Base-by-base conservation (phyloP, 2,888 invertebrate genomes). In the Mactromeris polynyma region DNA sequence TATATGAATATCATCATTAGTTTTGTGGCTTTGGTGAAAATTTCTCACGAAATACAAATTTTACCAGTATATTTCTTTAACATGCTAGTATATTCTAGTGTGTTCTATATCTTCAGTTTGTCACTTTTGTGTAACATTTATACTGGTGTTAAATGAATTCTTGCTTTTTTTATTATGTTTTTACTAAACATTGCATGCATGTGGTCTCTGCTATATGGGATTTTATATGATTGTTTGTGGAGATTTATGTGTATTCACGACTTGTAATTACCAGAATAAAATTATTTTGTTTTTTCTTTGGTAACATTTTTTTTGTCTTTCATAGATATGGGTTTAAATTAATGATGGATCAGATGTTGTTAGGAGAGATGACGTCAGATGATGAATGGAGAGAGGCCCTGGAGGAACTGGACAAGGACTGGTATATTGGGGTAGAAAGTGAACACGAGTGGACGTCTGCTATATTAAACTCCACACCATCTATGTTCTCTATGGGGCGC, bases 271-370 rank as follows among this genome's bases (percentile, higher is more conserved):
- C 51, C 3, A 6, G 51, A 14, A 51, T 14, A 51, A 51, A 51
- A 51, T 51, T 51, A 17, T 26, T 58, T 58, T 58, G 58, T 7
- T 9, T n/a, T 58, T 3, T 58, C n/a, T 58, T 26, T n/a, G 7
- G 21, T 19, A 58, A n/a, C 9, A 1, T 58, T 11, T 33, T 77
- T 36, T 54, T 58, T 81, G n/a, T 4, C 31, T n/a, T 26, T 33
- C 9, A 42, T 81, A 96, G 97, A 89, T 97, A 97, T 91, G 96
- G 97, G 3, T 96, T 97, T 79, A 97, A 97, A 94, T 93, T 97
- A 89, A 96, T 97, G 90, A 92, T 97, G 64, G 97, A 97, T 93
- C 96, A 97, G 93, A 94, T 96, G n/a, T 94, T 97, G 84, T 93
- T 97, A 81, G 96, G 96, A 6, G 96, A 95, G 83, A 92, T 94